Percentiles rank a stretch among this genome's conserved stretches.
phyloP scores from a whole-genome alignment of 2,888 invertebrate genomes.

The Drosophila atroscutellata region DNA sequence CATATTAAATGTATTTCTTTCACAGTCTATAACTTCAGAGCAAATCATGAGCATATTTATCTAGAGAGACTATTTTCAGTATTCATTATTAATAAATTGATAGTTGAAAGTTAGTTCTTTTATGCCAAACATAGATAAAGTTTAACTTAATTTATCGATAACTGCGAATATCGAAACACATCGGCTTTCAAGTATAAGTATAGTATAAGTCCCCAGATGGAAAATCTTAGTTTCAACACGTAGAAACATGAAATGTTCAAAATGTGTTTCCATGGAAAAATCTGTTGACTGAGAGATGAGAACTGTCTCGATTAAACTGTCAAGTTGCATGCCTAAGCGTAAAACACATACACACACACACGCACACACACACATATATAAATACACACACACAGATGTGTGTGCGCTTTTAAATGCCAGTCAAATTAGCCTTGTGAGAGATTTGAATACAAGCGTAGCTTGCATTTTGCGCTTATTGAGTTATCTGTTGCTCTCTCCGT shows the following conservation, averaged over 20 bases:
- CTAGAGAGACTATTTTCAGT: neutral
- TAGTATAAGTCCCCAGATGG: neutral
- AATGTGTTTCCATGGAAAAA: neutral
- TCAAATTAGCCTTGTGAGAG: constrained; percentile 56
- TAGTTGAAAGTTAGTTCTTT: too few species aligned
- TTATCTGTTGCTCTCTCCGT: constrained; percentile 63
- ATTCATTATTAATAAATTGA: neutral
- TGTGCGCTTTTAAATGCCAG: constrained; percentile 43
- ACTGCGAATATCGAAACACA: too few species aligned
- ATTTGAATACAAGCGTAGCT: constrained; percentile 62
- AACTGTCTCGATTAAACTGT: neutral
- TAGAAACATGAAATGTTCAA: neutral
- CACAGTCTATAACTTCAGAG: too few species aligned
- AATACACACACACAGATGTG: neutral
- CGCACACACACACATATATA: too few species aligned
- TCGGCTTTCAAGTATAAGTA: too few species aligned
- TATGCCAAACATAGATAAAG: too few species aligned
- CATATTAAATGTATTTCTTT: neutral
- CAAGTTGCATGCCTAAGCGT: neutral
- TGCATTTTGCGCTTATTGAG: constrained; percentile 78
- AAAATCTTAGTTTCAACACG: neutral
- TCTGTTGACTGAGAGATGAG: neutral
- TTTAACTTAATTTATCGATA: too few species aligned
- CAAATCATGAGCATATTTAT: too few species aligned
- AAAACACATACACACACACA: neutral